A percentile compares a stretch with the other conserved stretches of the same genome.
These are phyloP conservation scores for Acleris laterana DNA, from an alignment of 2,888 invertebrate species.

Conservation along the genomic window DNA sequence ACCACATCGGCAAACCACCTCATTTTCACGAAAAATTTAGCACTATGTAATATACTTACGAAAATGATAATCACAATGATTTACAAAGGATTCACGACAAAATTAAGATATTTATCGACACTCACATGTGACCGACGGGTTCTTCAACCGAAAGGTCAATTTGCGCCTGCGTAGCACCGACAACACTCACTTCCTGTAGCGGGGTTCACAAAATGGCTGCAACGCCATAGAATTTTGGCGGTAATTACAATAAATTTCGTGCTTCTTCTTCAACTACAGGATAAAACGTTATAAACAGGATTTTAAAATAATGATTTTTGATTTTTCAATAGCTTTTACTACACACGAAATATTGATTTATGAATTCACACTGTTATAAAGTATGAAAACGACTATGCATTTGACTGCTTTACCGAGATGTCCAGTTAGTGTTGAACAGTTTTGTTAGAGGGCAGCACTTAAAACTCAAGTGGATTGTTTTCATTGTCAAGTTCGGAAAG, in stretches of 20 bases:
- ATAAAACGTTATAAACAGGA: too few relatives aligned
- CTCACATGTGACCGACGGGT: constrained; percentile 97
- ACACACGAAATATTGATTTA: background rate
- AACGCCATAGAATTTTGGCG: constrained; percentile 66
- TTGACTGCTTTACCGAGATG: constrained; percentile 46
- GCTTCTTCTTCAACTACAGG: background rate
- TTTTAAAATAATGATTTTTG: too few relatives aligned
- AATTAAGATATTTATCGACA: constrained; percentile 86
- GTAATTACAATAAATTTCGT: constrained; percentile 55
- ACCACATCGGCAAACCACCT: constrained; percentile 65
- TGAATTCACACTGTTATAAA: background rate
- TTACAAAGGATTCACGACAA: constrained; percentile 76
- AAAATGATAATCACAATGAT: constrained; percentile 74
- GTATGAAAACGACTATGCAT: constrained; percentile 8
- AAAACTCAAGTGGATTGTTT: constrained; percentile 37
- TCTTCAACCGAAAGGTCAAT: constrained; percentile 92
- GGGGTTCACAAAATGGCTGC: constrained; percentile 80
- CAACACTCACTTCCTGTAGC: constrained; percentile 82
- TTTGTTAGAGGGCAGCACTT: constrained; percentile 43
- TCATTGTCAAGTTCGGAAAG: constrained; percentile 28
- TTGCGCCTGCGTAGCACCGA: constrained; percentile 88
- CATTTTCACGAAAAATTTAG: constrained; percentile 71
- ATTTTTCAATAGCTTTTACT: too few relatives aligned
- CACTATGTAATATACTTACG: constrained; percentile 81
- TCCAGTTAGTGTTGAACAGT: background rate